Conservation (phyloP, 2,113 vertebrate species). For the Eolophus roseicapilla region DNA sequence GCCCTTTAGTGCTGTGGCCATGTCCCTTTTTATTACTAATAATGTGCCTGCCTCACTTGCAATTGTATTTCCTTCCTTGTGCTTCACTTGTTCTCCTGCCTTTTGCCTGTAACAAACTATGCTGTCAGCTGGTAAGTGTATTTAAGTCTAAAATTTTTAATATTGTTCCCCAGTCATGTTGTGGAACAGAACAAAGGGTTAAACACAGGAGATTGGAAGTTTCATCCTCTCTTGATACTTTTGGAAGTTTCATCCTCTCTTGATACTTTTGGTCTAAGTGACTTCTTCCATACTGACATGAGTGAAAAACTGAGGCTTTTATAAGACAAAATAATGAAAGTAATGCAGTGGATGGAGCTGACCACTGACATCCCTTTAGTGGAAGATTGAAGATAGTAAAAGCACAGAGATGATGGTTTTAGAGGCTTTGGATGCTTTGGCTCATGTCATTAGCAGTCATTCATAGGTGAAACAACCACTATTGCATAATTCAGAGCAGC, state of each 20-base stretch:
- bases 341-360: not conserved
- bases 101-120: not conserved
- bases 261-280: not conserved
- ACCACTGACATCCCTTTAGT: not conserved
- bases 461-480: not conserved
- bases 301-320: not conserved
- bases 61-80: not conserved
- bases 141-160: not conserved
- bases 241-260: not conserved
- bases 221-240: not conserved
- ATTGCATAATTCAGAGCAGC: not conserved
- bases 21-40: not conserved
- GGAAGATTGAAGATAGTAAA: not conserved
- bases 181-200: not conserved
- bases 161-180: not conserved
- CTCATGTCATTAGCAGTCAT: not conserved
- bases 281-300: not conserved
- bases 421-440: not conserved
- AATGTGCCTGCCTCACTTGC: not conserved
- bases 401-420: not conserved
- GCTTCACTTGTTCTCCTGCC: not conserved
- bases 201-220: not conserved
- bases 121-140: not conserved
- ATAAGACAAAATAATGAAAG: not conserved
- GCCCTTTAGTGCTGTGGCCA: not conserved